phyloP scores from a whole-genome alignment of 2,888 invertebrate genomes.

The Macrosiphum euphorbiae region DNA sequence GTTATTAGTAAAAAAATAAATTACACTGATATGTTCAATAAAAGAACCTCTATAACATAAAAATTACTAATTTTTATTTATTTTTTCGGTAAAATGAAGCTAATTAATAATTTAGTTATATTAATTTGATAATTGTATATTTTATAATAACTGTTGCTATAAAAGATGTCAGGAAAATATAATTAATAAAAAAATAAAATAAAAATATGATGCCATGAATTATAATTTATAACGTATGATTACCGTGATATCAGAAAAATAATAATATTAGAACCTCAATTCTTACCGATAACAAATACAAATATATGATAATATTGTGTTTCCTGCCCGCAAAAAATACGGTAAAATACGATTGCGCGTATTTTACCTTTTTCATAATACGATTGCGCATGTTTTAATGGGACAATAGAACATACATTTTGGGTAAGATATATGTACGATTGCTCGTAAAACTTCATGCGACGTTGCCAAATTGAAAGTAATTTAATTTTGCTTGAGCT shows the following conservation, averaged over 20 bases:
- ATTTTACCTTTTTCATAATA: no score
- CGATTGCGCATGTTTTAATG: no score
- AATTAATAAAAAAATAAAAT: neutral
- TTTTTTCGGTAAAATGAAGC: neutral
- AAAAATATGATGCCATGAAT: neutral
- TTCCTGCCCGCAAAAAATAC: neutral
- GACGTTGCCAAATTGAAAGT: no score
- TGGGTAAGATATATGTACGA: no score
- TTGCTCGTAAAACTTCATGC: no score
- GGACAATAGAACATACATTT: no score
- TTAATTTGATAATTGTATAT: neutral
- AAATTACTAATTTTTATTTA: neutral
- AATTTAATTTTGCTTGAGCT: no score
- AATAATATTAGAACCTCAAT: neutral
- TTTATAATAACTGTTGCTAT: neutral
- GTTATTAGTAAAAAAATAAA: neutral
- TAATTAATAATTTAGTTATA: neutral
- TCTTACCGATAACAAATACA: neutral
- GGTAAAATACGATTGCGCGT: no score
- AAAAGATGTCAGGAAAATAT: neutral
- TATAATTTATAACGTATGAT: neutral
- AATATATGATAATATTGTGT: neutral
- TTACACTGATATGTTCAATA: neutral
- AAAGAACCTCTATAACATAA: neutral
- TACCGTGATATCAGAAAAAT: neutral